Conservation (phyloP, 2,113 vertebrate genomes). For the Mustelus asterias region DNA sequence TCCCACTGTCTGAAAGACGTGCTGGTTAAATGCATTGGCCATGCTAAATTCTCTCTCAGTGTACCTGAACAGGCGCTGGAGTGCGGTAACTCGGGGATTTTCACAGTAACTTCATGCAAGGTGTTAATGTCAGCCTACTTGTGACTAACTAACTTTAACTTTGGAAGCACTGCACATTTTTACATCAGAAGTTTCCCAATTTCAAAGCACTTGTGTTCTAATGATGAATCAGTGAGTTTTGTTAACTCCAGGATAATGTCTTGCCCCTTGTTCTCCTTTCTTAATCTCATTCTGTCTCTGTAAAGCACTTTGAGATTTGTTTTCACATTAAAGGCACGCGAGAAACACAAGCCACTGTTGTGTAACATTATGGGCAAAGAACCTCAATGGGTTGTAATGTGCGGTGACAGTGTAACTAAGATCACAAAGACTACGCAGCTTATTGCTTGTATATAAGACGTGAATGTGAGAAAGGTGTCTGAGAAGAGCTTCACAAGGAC, state of each 20-base stretch:
- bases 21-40: no score
- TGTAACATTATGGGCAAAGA: background rate
- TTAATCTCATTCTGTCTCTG: background rate
- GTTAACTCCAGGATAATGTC: background rate
- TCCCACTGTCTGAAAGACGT: no score
- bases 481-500: background rate
- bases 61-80: no score
- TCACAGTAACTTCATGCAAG: no score
- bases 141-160: no score
- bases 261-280: background rate
- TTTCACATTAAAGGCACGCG: background rate
- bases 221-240: background rate
- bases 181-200: background rate
- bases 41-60: no score
- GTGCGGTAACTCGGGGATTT: no score
- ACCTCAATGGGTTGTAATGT: background rate
- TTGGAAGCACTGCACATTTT: no score
- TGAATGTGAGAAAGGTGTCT: background rate
- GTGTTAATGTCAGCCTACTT: no score
- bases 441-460: background rate
- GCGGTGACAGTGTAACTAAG: background rate
- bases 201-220: background rate
- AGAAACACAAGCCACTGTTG: background rate
- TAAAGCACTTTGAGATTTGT: background rate
- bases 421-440: background rate